Conservation (phyloP, 2,797 vertebrate genomes). For the Acanthurus tractus region DNA sequence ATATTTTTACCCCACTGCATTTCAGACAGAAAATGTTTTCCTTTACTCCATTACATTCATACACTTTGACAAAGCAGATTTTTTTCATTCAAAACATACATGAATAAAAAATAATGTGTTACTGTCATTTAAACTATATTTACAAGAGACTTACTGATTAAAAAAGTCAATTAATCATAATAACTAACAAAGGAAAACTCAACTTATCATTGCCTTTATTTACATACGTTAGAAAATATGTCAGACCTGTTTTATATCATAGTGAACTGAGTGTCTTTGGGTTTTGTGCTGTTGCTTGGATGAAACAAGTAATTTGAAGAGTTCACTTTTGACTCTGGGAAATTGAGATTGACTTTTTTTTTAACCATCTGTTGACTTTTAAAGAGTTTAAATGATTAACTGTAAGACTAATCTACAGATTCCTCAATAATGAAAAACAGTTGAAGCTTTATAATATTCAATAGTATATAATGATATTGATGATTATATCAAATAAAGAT, state of each 20-base stretch:
- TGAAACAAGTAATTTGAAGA: background rate
- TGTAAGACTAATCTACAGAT: background rate
- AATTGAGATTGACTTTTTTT: no score
- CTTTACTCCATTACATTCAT: background rate
- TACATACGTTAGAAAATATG: background rate
- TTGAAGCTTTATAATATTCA: background rate
- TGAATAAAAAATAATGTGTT: background rate
- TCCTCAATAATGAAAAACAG: no score
- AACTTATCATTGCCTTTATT: no score
- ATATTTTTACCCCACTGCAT: background rate
- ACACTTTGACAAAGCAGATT: background rate
- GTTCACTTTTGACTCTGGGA: background rate
- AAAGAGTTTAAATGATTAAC: background rate
- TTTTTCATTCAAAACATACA: background rate
- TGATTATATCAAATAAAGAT: background rate
- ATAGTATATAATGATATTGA: background rate
- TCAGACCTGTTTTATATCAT: no score
- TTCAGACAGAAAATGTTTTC: background rate
- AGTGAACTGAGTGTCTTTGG: background rate
- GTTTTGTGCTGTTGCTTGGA: background rate
- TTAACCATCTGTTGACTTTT: background rate
- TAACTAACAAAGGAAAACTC: no score
- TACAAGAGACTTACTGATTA: background rate
- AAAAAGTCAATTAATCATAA: no score
- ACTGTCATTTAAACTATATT: slow-evolving; percentile 2